Conservation (phyloP, 2,888 invertebrate species). For the Tinea pellionella region DNA sequence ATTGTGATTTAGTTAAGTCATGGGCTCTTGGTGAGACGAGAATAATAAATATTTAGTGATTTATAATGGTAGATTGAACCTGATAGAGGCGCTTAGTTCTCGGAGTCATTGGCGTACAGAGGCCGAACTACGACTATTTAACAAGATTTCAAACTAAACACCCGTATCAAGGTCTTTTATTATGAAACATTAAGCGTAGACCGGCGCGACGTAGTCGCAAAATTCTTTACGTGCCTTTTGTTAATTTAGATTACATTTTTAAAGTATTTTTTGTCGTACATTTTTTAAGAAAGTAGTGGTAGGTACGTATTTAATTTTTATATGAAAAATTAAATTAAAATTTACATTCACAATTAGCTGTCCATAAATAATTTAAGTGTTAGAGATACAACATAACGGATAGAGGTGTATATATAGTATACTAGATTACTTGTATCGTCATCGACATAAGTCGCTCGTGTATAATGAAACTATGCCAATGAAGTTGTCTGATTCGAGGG, state of each 20-base stretch:
- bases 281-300: neutral
- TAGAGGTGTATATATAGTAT: no score
- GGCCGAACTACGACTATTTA: neutral
- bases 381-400: no score
- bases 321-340: no score
- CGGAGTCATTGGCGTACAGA: neutral
- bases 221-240: conserved; percentile 3
- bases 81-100: neutral
- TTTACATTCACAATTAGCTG: no score
- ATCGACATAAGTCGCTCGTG: no score
- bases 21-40: neutral
- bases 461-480: conserved; percentile 1
- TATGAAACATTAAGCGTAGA: conserved; percentile 36
- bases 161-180: conserved; percentile 30
- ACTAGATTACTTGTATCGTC: no score
- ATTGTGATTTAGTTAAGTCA: conserved; percentile 11
- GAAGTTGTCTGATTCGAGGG: neutral
- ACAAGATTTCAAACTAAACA: neutral
- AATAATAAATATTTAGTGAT: conserved; percentile 13
- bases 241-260: neutral
- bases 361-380: no score
- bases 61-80: conserved; percentile 5
- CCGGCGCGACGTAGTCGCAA: conserved; percentile 25
- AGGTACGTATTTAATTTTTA: no score
- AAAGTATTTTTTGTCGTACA: neutral